These are phyloP conservation scores for Lycaon pictus DNA, from an alignment of 2,113 vertebrate genomes.

Conservation along the genomic window DNA sequence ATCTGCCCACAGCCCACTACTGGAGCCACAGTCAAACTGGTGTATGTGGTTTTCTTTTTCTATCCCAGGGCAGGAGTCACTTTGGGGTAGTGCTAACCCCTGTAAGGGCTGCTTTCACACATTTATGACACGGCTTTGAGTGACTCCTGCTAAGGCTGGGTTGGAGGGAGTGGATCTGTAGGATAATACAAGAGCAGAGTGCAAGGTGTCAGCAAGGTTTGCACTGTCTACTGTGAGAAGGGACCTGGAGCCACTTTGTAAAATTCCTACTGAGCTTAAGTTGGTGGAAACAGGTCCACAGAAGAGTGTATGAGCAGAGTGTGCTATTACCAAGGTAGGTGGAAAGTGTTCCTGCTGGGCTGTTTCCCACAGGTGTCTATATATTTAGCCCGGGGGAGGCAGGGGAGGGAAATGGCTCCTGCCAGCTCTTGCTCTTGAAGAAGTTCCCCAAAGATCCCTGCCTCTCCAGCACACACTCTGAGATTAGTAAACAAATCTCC, in stretches of 20 bases:
- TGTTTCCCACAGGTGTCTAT: neutral
- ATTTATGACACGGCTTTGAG: neutral
- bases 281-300: neutral
- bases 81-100: neutral
- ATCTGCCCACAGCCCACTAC: neutral
- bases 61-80: neutral
- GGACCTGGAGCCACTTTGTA: neutral
- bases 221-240: neutral
- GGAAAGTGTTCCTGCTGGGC: neutral
- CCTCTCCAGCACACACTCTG: neutral
- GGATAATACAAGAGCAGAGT: neutral
- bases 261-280: neutral
- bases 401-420: neutral
- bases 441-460: neutral
- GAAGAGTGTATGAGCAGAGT: neutral
- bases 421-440: neutral
- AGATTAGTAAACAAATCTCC: neutral
- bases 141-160: neutral
- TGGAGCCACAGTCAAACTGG: neutral
- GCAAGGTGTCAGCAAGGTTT: neutral
- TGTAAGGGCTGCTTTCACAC: neutral
- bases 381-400: neutral
- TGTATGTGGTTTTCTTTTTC: neutral
- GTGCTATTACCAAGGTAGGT: neutral
- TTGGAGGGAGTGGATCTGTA: neutral